These are phyloP conservation scores for Ciconia maguari DNA, from an alignment of 2,113 vertebrate species.

Conservation along the genomic window DNA sequence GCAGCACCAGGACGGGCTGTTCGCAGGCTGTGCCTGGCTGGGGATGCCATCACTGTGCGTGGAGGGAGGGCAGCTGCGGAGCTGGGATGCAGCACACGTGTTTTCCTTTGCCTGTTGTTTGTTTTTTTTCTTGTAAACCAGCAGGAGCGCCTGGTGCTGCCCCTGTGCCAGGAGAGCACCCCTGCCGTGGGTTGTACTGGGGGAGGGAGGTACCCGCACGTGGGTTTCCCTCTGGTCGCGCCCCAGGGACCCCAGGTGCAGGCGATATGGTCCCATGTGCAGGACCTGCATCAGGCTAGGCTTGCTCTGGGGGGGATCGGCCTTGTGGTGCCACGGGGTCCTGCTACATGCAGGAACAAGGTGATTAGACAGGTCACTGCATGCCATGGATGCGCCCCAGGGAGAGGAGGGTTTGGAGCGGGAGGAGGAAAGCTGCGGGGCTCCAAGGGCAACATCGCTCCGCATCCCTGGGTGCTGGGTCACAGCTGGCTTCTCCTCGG, in stretches of 20 bases:
- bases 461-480: accelerated
- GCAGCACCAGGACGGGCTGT: not conserved
- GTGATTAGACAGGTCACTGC: not conserved
- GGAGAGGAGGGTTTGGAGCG: not conserved
- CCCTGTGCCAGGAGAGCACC: not conserved
- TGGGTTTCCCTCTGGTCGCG: not conserved
- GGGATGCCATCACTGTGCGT: accelerated
- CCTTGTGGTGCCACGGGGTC: not conserved
- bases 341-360: not conserved
- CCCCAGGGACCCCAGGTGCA: not conserved
- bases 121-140: not conserved
- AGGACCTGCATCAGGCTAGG: not conserved
- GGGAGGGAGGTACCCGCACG: not conserved
- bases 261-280: not conserved
- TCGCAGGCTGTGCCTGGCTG: not conserved
- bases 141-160: not conserved
- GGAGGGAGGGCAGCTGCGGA: not conserved
- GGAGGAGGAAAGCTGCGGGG: not conserved
- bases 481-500: not conserved
- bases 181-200: not conserved
- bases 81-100: not conserved
- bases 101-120: not conserved
- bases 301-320: not conserved
- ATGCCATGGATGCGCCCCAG: not conserved
- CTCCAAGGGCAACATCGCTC: accelerated